Evolutionary conservation across 2,888 invertebrate species (phyloP).

Genomic region (Noctua fimbriata): DNA sequence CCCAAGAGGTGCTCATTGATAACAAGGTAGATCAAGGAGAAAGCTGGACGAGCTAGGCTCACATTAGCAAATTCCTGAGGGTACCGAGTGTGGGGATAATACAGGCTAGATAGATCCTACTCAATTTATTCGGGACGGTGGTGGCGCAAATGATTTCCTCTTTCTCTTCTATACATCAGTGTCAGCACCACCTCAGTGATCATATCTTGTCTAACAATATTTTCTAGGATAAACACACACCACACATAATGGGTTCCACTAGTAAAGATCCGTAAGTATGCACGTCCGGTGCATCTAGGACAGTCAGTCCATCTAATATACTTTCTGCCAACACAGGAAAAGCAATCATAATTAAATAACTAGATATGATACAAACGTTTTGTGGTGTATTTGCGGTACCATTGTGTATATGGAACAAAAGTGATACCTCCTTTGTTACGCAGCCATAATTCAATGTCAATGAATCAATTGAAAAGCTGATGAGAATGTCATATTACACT

Average conservation of each 20-base stretch:
- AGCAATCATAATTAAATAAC: constrained; percentile 24
- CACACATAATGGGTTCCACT: neutral
- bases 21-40: neutral
- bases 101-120: too few relatives aligned
- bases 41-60: too few relatives aligned
- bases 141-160: neutral
- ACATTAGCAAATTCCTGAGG: neutral
- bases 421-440: constrained; percentile 18
- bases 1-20: neutral
- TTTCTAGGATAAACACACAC: neutral
- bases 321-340: neutral
- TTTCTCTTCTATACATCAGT: neutral
- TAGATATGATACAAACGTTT: constrained; percentile 23
- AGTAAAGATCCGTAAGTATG: neutral
- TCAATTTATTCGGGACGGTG: too few relatives aligned
- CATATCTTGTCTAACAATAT: neutral
- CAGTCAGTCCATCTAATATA: neutral
- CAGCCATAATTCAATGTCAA: constrained; percentile 21
- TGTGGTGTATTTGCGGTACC: neutral
- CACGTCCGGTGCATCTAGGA: constrained; percentile 29
- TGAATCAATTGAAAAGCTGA: constrained; percentile 25
- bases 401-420: constrained; percentile 29
- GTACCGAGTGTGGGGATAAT: too few relatives aligned
- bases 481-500: neutral
- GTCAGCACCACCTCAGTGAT: neutral